phyloP scores from a whole-genome alignment of 2,797 vertebrate species.

The Thunnus albacares region DNA sequence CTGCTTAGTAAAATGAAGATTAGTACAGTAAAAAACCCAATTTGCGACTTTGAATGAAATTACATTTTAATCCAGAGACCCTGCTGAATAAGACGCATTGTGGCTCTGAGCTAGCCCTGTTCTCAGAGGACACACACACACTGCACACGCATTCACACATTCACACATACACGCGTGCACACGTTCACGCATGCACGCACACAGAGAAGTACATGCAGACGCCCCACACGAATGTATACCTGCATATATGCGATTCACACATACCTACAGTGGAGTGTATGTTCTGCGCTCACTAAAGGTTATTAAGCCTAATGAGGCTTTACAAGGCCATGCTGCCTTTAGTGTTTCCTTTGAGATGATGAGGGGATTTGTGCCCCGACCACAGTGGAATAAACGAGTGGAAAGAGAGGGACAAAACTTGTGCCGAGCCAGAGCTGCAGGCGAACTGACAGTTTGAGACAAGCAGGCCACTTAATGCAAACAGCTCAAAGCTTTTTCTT shows the following conservation, averaged over 20 bases:
- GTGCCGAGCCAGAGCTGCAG: constrained; percentile 55
- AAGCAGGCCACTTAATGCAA: constrained; percentile 77
- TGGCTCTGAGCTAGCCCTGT: constrained; percentile 73
- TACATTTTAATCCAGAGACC: constrained; percentile 85
- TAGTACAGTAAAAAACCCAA: constrained; percentile 82
- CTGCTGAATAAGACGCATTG: constrained; percentile 83
- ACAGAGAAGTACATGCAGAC: constrained; percentile 18
- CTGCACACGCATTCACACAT: not conserved
- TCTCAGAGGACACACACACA: constrained; percentile 62
- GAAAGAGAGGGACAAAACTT: constrained; percentile 65
- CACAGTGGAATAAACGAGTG: constrained; percentile 71
- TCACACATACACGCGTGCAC: constrained; percentile 4
- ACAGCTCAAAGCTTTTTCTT: constrained; percentile 79
- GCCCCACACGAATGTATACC: constrained; percentile 41
- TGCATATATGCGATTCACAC: constrained; percentile 28
- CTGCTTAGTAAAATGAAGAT: constrained; percentile 85
- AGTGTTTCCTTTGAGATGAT: constrained; percentile 77
- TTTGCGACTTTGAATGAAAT: constrained; percentile 87
- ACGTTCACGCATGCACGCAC: not conserved
- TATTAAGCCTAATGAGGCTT: constrained; percentile 86
- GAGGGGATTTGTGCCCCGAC: constrained; percentile 74
- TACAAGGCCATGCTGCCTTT: constrained; percentile 67
- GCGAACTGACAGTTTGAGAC: constrained; percentile 74
- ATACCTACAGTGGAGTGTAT: constrained; percentile 29
- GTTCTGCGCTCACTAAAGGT: constrained; percentile 72